Percentiles rank a stretch among this genome's conserved stretches.
These are phyloP conservation scores for Megaustenia siamemsis DNA, from an alignment of 2,888 invertebrate species.

Conservation along the genomic window DNA sequence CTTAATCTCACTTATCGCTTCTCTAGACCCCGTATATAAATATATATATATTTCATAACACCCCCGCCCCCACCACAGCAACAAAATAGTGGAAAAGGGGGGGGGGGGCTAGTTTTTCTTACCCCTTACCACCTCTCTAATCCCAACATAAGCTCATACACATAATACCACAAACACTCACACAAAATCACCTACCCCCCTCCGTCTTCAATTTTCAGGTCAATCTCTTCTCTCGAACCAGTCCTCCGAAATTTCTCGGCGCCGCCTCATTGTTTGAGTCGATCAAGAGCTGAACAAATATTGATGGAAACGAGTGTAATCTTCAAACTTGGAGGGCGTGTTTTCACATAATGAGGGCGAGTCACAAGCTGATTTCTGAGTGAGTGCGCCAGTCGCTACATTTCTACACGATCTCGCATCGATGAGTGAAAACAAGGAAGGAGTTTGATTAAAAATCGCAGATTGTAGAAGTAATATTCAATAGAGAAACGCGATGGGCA, in stretches of 20 bases:
- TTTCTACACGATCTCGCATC: slow-evolving; percentile 7
- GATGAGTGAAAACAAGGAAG: slow-evolving; percentile 29
- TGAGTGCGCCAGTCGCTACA: not conserved
- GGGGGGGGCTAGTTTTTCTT: too few relatives aligned
- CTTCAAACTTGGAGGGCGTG: slow-evolving; percentile 36
- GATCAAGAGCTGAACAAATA: slow-evolving; percentile 35
- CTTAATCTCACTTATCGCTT: too few relatives aligned
- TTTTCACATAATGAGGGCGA: slow-evolving; percentile 41
- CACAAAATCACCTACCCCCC: too few relatives aligned
- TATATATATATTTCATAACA: too few relatives aligned
- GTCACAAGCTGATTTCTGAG: slow-evolving; percentile 39
- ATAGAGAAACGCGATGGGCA: slow-evolving; percentile 39
- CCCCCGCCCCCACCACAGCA: too few relatives aligned
- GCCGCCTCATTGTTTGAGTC: slow-evolving; percentile 2
- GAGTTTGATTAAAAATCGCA: slow-evolving; percentile 41
- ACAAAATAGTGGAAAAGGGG: too few relatives aligned
- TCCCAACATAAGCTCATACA: not conserved
- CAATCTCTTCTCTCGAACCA: too few relatives aligned
- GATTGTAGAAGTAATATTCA: slow-evolving; percentile 33
- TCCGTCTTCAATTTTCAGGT: not conserved
- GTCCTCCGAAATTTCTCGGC: too few relatives aligned
- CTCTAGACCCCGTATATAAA: too few relatives aligned
- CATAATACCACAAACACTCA: not conserved
- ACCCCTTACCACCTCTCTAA: too few relatives aligned
- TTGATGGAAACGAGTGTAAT: slow-evolving; percentile 43